Percentiles rank a stretch among this genome's conserved stretches.
phyloP scores from a whole-genome alignment of 1,140 invertebrate genomes.

The Steinernema feltiae region DNA sequence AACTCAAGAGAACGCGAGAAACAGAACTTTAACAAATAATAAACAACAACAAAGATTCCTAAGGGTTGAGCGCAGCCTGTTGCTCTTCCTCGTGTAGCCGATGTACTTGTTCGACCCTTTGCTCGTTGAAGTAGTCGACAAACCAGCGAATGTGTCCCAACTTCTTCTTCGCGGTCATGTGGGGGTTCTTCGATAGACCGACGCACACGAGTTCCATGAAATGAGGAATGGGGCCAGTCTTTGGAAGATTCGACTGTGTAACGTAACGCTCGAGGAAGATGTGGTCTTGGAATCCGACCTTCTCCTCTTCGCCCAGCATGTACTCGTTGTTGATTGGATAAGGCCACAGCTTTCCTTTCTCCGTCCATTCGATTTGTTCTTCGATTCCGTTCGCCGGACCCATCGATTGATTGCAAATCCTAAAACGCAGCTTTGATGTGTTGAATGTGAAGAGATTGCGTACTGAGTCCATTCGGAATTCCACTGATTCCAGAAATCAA shows the following conservation, averaged over 20 bases:
- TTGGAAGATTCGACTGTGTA: conserved; percentile 69
- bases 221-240: conserved; percentile 77
- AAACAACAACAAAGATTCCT: not conserved
- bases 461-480: no score
- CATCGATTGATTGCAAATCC: not conserved
- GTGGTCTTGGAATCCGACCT: conserved; percentile 78
- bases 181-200: conserved; percentile 88
- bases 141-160: conserved; percentile 83
- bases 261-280: conserved; percentile 83
- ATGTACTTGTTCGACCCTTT: conserved; percentile 33
- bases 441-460: no score
- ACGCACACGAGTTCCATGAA: conserved; percentile 89
- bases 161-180: conserved; percentile 78
- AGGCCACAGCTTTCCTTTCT: not conserved
- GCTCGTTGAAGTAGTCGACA: conserved; percentile 75
- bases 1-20: not conserved
- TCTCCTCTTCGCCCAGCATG: not conserved
- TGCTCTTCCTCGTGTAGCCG: conserved; percentile 39
- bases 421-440: no score
- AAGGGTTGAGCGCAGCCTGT: conserved; percentile 15
- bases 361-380: not conserved
- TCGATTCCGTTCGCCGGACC: not conserved
- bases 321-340: not conserved
- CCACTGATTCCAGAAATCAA: no score
- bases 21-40: not conserved